These are phyloP conservation scores for Diplazon laetatorius DNA, from an alignment of 2,888 invertebrate genomes.

Conservation along the genomic window DNA sequence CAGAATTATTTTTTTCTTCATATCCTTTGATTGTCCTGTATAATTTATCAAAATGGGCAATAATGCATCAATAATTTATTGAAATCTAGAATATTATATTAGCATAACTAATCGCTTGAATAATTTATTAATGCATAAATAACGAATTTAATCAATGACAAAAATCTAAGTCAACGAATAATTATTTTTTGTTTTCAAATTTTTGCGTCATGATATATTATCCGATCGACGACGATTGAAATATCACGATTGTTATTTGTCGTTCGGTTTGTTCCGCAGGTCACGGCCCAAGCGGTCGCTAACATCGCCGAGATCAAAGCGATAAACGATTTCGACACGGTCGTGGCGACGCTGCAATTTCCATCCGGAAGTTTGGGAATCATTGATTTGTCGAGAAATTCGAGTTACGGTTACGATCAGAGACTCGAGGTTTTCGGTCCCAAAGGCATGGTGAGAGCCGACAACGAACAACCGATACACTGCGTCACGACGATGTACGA, in stretches of 20 bases:
- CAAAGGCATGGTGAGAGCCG: constrained; percentile 84
- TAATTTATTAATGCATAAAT: too few species aligned
- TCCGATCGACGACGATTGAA: too few species aligned
- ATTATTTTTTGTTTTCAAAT: too few species aligned
- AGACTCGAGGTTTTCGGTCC: constrained; percentile 87
- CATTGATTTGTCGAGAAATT: constrained; percentile 86
- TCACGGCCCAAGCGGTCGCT: constrained; percentile 78
- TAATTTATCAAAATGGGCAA: too few species aligned
- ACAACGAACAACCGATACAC: constrained; percentile 84
- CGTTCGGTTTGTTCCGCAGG: constrained; percentile 67
- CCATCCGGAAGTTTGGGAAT: constrained; percentile 86
- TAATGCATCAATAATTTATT: too few species aligned
- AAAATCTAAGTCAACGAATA: too few species aligned
- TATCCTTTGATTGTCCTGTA: too few species aligned
- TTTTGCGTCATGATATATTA: too few species aligned
- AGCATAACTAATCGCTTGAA: too few species aligned
- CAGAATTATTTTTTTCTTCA: too few species aligned
- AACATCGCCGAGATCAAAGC: constrained; percentile 85
- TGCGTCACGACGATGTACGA: constrained; percentile 82
- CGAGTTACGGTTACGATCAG: constrained; percentile 88
- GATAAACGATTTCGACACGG: constrained; percentile 87
- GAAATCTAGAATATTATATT: too few species aligned
- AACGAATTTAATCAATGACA: too few species aligned
- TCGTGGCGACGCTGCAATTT: constrained; percentile 85
- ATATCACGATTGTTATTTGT: background rate